A percentile compares a stretch with the other conserved stretches of the same genome.
Conservation (phyloP, 2,888 invertebrate genomes). For the Trypoxylon attenuatum region DNA sequence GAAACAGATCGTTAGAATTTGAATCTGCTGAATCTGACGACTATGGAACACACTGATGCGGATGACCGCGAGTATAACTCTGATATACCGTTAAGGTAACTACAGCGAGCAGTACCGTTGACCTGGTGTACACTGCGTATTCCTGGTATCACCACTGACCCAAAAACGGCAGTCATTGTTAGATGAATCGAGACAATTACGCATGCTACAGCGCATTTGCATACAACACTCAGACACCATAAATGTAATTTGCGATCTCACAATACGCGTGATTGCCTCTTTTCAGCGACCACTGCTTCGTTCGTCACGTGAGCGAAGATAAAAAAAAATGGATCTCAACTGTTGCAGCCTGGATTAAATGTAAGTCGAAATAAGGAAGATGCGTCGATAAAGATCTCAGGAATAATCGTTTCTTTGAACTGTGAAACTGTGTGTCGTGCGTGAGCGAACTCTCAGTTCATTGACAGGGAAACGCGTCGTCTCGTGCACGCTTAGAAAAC, state of each 20-base stretch:
- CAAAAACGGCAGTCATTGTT: constrained; percentile 41
- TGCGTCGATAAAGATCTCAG: constrained; percentile 5
- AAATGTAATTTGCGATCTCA: no score
- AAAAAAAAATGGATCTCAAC: neutral
- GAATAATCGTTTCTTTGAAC: constrained; percentile 16
- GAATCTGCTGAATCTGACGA: no score
- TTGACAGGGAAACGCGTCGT: constrained; percentile 10
- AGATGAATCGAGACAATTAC: constrained; percentile 22
- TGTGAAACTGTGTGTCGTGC: constrained; percentile 10
- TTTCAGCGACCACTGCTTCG: no score
- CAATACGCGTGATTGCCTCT: no score
- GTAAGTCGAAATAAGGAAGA: neutral
- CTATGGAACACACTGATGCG: constrained; percentile 17
- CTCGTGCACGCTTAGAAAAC: neutral
- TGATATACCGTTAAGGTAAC: constrained; percentile 48
- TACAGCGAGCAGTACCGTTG: constrained; percentile 39
- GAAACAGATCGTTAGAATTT: no score
- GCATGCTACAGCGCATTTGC: constrained; percentile 4
- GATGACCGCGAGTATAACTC: constrained; percentile 32
- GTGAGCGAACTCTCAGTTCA: constrained; percentile 5
- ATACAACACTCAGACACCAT: no score
- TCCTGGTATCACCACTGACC: constrained; percentile 43
- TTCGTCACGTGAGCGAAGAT: no score
- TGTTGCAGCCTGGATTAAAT: neutral
- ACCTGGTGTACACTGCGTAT: constrained; percentile 24